Base-by-base conservation (phyloP, 1,140 invertebrate species). In the Bathynomus jamesi region DNA sequence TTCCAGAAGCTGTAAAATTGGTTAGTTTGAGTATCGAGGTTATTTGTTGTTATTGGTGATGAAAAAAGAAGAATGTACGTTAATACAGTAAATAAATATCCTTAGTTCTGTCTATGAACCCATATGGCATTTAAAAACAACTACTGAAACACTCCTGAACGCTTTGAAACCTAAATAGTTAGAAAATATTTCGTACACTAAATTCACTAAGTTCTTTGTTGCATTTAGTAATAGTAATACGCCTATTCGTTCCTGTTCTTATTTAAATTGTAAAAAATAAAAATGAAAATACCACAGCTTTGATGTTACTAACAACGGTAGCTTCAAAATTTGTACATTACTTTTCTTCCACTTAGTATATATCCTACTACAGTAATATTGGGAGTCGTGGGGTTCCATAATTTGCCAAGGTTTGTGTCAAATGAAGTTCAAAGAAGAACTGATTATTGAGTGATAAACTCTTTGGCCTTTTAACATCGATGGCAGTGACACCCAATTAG, bases 1-100 rank as follows among this genome's bases (percentile, higher is more conserved):
- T 46, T 76, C 69, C 8, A 73, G 11, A 53, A 76, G 46, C 75
- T 76, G 29, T 11, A 3, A 28, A 5, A 28, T n/a, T 30, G 60
- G 11, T 10, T 60, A 21, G 21, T 53, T 17, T 53, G 21, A n/a
- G n/a, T n/a, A n/a, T n/a, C n/a, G n/a, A n/a, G n/a, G n/a, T n/a
- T 53, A 53, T 53, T 17, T 24, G 5, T 68, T 21, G n/a, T 21
- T 21, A 68, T 46, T 17, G 21, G 31, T 68, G 25, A 46, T 25
- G 2, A 68, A 0, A 67, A 21, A 32, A 21, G 7, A 13, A 31
- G 21, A 8, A 67, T 27, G 40, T 31, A 40, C 27, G 7, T 3
- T 40, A 40, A 8, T 21, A n/a, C n/a, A 21, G 11, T 10, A 28
- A 40, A 27, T 28, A 62, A 24, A 69, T 67, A 67, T 67, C 24